These are phyloP conservation scores for Lepilemur septentrionalis DNA, from an alignment of 2,797 vertebrate species.

Conservation along the genomic window DNA sequence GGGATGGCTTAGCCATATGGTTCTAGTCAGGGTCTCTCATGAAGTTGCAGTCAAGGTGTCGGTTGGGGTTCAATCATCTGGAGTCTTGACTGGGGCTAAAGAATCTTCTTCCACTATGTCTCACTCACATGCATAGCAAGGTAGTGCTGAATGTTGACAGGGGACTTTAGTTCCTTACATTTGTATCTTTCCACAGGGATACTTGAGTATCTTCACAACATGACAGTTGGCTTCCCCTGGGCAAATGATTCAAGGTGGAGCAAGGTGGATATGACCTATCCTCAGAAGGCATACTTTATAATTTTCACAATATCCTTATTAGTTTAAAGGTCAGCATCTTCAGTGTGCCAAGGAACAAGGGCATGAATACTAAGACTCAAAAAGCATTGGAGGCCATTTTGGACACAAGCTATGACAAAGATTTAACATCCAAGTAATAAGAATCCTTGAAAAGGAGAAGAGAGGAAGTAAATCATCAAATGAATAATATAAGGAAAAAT, in stretches of 20 bases:
- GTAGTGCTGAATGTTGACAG: background rate
- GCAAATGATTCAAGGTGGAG: background rate
- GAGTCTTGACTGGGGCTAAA: background rate
- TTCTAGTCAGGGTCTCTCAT: background rate
- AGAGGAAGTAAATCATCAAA: background rate
- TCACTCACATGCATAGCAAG: background rate
- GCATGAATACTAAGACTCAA: background rate
- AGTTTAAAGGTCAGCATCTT: background rate
- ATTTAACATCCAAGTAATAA: background rate
- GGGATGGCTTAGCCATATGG: background rate
- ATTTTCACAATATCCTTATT: background rate
- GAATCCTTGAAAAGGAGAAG: background rate
- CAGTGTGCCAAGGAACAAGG: background rate
- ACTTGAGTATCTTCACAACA: background rate
- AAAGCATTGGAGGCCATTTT: background rate
- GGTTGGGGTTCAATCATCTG: background rate
- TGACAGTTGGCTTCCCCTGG: background rate
- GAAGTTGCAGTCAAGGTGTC: background rate
- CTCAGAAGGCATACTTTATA: background rate
- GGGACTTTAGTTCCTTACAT: background rate
- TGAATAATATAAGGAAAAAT: background rate
- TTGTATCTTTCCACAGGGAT: background rate
- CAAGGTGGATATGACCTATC: background rate
- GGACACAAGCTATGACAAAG: background rate
- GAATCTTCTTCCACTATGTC: background rate